Evolutionary conservation across 2,888 invertebrate genomes (phyloP), one percentile per base, ranked within the genome.

Genomic region (Strigamia maritima): DNA sequence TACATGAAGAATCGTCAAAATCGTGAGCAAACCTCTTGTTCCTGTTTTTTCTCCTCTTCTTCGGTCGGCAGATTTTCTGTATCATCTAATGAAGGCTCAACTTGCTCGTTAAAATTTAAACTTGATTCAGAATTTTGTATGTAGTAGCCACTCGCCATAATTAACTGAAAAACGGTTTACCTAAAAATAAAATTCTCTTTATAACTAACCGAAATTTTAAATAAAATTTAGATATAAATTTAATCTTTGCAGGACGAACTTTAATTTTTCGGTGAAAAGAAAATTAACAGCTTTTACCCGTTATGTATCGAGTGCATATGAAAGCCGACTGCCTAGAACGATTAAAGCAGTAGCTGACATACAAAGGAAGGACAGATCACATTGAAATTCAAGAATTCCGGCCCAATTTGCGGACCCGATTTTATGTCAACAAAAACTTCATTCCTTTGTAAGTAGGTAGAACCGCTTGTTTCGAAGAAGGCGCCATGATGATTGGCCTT

Each of bases 381-480:
- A 70, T 70, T 70, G 70, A 70, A 70, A 26, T 28, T 54, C 28
- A 28, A 28, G 16, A 24, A 70, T 16, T 70, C 28, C 14, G 70
- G 70, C 28, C 70, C 70, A 70, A 65, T 12, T n/a, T 7, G 12
- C 24, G 70, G 70, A 70, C 26, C 70, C 28, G 70, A 24, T 26
- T 70, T 12, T 70, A 28, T 70, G 70, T 28, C 70, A 70, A 70
- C 70, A 70, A 28, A 70, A 70, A 70, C 24, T 28, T 28, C 70
- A 70, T 70, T 70, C 70, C 70, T 70, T 70, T 70, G 70, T 70
- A 70, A 28, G 26, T n/a, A 70, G 28, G 70, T 16, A 70, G 28
- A 28, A 28, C 70, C 28, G 70, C 70, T 44, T 65, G 65, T 38
- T 78, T 78, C 78, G 78, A 78, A 78, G 78, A 78, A 78, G 78